phyloP scores from a whole-genome alignment of 2,888 invertebrate species.

The Cenopis cana region DNA sequence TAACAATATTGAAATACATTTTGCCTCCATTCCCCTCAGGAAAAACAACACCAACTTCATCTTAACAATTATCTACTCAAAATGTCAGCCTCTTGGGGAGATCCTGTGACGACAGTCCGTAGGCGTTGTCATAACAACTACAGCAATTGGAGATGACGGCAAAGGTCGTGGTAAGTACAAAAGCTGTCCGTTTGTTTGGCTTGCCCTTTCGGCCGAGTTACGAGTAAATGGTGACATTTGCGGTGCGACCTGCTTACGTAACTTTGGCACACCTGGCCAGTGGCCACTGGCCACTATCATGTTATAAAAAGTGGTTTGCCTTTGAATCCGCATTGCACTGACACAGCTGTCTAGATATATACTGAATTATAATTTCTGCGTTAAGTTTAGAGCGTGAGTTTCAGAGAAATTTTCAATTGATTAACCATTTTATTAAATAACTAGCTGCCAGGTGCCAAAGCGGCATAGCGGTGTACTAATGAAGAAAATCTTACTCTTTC shows the following conservation, averaged over 20 bases:
- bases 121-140: conserved; percentile 32
- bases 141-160: conserved; percentile 35
- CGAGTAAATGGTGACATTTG: conserved; percentile 15
- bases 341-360: background rate
- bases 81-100: conserved; percentile 27
- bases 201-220: conserved; percentile 32
- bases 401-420: too few species aligned
- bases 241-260: background rate
- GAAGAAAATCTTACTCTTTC: too few species aligned
- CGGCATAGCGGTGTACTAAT: too few species aligned
- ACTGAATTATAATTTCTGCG: background rate
- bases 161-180: conserved; percentile 38
- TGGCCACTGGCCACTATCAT: background rate
- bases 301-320: conserved; percentile 12
- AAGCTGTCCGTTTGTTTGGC: conserved; percentile 34
- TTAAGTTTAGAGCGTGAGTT: too few species aligned
- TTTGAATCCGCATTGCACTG: conserved; percentile 13
- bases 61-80: conserved; percentile 22
- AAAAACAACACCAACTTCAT: conserved; percentile 24
- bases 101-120: conserved; percentile 30
- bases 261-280: conserved; percentile 1
- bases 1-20: background rate
- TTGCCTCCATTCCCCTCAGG: background rate
- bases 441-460: too few species aligned
- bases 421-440: too few species aligned